Conservation (phyloP, 1,140 invertebrate genomes). For the Zaprionus vittiger region DNA sequence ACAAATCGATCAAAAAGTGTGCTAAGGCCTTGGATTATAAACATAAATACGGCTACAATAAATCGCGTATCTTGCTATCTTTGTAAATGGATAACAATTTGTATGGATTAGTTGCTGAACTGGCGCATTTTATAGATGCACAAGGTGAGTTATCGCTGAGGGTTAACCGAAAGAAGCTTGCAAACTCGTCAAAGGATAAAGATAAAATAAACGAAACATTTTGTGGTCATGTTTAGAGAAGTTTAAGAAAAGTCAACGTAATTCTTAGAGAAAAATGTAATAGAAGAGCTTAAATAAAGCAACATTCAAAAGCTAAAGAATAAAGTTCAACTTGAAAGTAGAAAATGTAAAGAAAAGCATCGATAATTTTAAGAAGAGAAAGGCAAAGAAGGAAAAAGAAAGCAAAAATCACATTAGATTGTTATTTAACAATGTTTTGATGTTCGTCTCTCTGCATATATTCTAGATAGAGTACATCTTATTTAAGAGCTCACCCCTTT, state of each 20-base stretch:
- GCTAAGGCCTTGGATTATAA: slow-evolving; percentile 16
- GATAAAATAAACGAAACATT: slow-evolving; percentile 33
- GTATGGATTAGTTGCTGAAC: slow-evolving; percentile 75
- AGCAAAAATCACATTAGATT: not conserved
- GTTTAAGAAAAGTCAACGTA: not conserved
- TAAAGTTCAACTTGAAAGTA: not conserved
- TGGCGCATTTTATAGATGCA: slow-evolving; percentile 68
- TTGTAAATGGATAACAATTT: slow-evolving; percentile 65
- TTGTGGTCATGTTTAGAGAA: slow-evolving; percentile 44
- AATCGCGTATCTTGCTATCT: slow-evolving; percentile 1
- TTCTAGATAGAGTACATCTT: not conserved
- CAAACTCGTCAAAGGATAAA: slow-evolving; percentile 28
- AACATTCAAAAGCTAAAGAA: not conserved
- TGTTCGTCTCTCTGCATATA: not conserved
- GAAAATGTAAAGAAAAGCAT: not conserved
- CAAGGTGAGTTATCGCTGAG: slow-evolving; percentile 56
- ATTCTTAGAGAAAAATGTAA: not conserved
- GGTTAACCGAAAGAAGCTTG: slow-evolving; percentile 2
- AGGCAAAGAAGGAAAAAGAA: not conserved
- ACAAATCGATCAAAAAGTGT: not conserved
- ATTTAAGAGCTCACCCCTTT: slow-evolving; percentile 3
- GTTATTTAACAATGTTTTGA: not conserved
- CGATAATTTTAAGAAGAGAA: not conserved
- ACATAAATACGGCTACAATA: not conserved
- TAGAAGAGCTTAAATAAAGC: not conserved